Evolutionary conservation across 2,797 vertebrate species (phyloP), one percentile per base, ranked within the genome.

Genomic region (Urocyon cinereoargenteus): DNA sequence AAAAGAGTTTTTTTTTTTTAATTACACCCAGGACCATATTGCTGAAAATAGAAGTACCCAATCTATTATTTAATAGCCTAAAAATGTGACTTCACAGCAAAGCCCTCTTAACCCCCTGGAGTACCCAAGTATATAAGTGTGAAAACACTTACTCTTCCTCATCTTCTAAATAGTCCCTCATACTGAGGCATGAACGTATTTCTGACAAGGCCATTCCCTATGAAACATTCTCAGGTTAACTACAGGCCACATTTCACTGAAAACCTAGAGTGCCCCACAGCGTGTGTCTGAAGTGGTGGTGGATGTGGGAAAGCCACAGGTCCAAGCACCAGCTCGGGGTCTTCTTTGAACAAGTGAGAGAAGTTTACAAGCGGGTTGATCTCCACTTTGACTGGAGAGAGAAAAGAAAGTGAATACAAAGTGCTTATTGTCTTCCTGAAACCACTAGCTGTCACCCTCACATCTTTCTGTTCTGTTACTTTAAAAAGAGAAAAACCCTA

Each of bases 381-480:
- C 64, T 93, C 81, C 59, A 7, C n/a, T 87, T 68, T 96, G 59
- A 22, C 28, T 12, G 8, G 31, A 57, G 92, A 89, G 28, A 16
- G 28, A 40, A 88, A 70, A 51, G 78, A 26, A 77, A 95, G 31
- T 34, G 18, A 55, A 59, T 26, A 4, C 19, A 51, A 62, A 55
- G 22, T 34, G 51, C 10, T 34, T 64, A 12, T 14, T 19, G 55
- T 62, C 8, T 34, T 89, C 85, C 85, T 87, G 31, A 96, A 97
- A 79, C 78, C 86, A 59, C 45, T 4, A 45, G 26, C 26, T 26
- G 14, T 83, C 62, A 36, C 55, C 73, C 72, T 83, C 24, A 14
- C 2, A 5, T 86, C 45, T 84, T 89, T 57, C 79, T 91, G 13
- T 49, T 91, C 85, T 64, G 11, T 86, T 55, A 31, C 49, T 77